Percentiles rank a stretch among this genome's conserved stretches.
These are phyloP conservation scores for Polymixis lichenea DNA, from an alignment of 2,888 invertebrate genomes.

Conservation along the genomic window DNA sequence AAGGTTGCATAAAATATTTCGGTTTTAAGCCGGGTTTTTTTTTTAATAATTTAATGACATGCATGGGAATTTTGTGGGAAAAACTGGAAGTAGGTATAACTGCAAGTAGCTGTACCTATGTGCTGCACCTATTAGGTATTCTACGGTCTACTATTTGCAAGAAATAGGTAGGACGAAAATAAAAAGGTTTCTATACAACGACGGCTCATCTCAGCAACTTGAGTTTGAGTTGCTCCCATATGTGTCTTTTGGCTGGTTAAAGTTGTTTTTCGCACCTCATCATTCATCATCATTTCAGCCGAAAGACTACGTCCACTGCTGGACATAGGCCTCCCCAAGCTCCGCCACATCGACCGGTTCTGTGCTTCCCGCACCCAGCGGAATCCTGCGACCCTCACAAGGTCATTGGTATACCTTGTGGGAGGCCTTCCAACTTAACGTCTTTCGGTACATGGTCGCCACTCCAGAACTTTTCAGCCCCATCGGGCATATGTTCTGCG, in stretches of 20 bases:
- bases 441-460: too few species aligned
- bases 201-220: background rate
- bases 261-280: too few species aligned
- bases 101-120: background rate
- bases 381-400: too few species aligned
- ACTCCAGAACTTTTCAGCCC: too few species aligned
- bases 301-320: too few species aligned
- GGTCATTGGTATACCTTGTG: too few species aligned
- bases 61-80: background rate
- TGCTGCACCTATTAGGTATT: background rate
- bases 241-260: background rate
- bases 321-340: too few species aligned
- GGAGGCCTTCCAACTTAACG: too few species aligned
- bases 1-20: background rate
- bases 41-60: background rate
- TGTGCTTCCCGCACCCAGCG: too few species aligned
- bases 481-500: too few species aligned
- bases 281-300: too few species aligned
- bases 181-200: background rate
- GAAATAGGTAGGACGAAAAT: background rate
- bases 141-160: background rate
- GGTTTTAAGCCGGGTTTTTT: constrained; percentile 11
- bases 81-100: background rate
- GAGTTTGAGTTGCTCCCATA: background rate
- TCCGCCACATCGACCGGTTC: too few species aligned